Percentiles rank a stretch among this genome's conserved stretches.
Conservation (phyloP, 2,797 vertebrate genomes). For the Acomys russatus region DNA sequence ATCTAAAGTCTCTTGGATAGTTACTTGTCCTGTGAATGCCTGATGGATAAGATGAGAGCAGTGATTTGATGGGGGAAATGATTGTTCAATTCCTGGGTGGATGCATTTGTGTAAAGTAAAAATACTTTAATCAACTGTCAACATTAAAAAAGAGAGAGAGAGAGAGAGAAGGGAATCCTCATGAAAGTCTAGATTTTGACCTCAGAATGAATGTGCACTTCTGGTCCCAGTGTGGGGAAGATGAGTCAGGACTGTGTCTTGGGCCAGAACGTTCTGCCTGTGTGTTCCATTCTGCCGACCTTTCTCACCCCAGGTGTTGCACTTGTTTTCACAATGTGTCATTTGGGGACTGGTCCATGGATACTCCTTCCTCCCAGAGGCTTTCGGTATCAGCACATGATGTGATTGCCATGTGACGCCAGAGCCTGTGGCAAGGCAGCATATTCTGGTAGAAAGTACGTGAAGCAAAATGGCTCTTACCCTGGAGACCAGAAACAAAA, state of each 20-base stretch:
- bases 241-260: not conserved
- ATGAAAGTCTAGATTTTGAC: not conserved
- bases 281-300: not conserved
- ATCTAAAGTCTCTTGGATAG: not conserved
- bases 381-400: not conserved
- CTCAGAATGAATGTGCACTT: not conserved
- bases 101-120: not conserved
- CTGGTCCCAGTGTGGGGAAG: not conserved
- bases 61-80: not conserved
- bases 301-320: accelerated
- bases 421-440: not conserved
- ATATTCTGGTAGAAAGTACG: no score
- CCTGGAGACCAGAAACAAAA: not conserved
- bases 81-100: not conserved
- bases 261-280: accelerated
- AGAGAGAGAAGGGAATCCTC: not conserved
- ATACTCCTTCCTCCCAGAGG: not conserved
- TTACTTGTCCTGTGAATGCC: not conserved
- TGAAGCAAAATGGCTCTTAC: not conserved
- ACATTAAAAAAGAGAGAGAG: not conserved
- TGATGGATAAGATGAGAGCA: not conserved
- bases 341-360: no score
- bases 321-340: not conserved
- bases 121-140: not conserved
- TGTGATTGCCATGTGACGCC: no score